Evolutionary conservation across 2,888 invertebrate genomes (phyloP).

Genomic region (Lepidochitona cinerea): DNA sequence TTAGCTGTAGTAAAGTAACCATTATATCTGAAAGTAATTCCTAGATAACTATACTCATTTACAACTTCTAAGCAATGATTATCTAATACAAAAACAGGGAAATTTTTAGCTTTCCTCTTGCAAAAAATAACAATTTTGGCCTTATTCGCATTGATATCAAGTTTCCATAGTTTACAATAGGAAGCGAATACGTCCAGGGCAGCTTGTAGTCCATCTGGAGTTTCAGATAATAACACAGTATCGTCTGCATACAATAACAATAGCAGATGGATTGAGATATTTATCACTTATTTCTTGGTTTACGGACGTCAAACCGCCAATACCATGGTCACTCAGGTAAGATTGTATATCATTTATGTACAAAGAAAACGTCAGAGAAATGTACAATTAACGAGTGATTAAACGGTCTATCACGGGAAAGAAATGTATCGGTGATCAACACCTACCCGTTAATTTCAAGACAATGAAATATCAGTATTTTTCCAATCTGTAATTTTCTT

Average conservation of each 20-base stretch:
- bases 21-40: neutral
- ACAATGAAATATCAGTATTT: too few relatives aligned
- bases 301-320: too few relatives aligned
- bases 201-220: conserved; percentile 3
- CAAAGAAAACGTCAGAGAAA: too few relatives aligned
- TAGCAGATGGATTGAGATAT: too few relatives aligned
- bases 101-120: neutral
- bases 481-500: too few relatives aligned
- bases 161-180: conserved; percentile 8
- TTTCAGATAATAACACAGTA: conserved; percentile 4
- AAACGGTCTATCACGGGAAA: too few relatives aligned
- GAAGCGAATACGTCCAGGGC: neutral
- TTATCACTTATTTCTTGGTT: too few relatives aligned
- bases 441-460: too few relatives aligned
- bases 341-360: too few relatives aligned
- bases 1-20: neutral
- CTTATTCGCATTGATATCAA: neutral
- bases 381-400: too few relatives aligned
- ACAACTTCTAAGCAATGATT: neutral
- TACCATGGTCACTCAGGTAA: too few relatives aligned
- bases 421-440: too few relatives aligned
- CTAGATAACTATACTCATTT: conserved; percentile 6
- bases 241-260: neutral
- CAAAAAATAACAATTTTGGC: conserved; percentile 4
- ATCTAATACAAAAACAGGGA: neutral